phyloP scores from a whole-genome alignment of 2,797 vertebrate genomes.

The Hippoglossus hippoglossus region DNA sequence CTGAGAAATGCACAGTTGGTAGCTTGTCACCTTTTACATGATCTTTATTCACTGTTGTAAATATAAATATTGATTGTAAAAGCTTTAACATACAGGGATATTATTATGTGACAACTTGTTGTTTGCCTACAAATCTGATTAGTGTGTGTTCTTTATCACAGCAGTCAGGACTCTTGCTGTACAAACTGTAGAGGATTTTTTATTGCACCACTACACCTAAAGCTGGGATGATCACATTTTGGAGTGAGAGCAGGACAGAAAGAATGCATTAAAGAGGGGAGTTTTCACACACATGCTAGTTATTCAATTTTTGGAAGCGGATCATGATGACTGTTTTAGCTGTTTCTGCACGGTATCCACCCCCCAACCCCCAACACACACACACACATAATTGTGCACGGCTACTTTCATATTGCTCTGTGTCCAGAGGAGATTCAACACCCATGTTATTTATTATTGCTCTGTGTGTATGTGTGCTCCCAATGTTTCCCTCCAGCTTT shows the following conservation, averaged over 20 bases:
- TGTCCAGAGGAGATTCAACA: slow-evolving; percentile 45
- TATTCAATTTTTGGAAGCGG: slow-evolving; percentile 34
- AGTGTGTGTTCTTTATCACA: neutral
- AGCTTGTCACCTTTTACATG: no score
- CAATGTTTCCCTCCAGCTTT: slow-evolving; percentile 46
- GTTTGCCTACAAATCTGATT: neutral
- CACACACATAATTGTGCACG: neutral
- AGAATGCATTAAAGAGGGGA: slow-evolving; percentile 17
- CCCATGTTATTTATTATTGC: slow-evolving; percentile 49
- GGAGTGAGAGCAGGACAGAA: slow-evolving; percentile 3
- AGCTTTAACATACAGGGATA: no score
- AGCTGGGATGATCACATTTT: slow-evolving; percentile 11
- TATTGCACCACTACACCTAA: slow-evolving; percentile 15
- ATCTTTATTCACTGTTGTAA: no score
- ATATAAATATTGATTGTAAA: no score
- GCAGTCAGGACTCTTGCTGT: neutral
- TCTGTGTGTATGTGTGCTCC: slow-evolving; percentile 29
- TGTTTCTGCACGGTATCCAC: slow-evolving; percentile 6
- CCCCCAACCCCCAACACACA: neutral
- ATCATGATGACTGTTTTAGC: slow-evolving; percentile 43
- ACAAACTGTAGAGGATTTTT: slow-evolving; percentile 1
- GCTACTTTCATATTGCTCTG: slow-evolving; percentile 20
- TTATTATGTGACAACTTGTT: neutral
- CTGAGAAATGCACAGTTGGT: no score
- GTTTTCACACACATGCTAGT: slow-evolving; percentile 31